Percentiles rank a stretch among this genome's conserved stretches.
phyloP scores from a whole-genome alignment of 2,113 vertebrate genomes.

The Oncorhynchus masou region DNA sequence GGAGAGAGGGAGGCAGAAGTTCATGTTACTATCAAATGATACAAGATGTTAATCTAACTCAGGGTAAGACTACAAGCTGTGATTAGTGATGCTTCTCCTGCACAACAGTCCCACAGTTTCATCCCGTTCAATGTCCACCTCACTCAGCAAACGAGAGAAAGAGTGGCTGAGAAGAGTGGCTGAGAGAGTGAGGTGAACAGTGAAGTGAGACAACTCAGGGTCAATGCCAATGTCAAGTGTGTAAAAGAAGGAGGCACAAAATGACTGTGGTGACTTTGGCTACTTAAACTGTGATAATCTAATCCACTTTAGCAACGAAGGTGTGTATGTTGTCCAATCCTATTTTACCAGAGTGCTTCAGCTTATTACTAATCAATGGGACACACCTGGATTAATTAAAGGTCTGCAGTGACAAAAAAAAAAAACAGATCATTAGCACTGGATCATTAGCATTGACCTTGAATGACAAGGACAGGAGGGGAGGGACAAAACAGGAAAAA shows the following conservation, averaged over 20 bases:
- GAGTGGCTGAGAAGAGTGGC: constrained; percentile 11
- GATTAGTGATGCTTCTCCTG: constrained; percentile 10
- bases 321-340: not conserved
- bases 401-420: not conserved
- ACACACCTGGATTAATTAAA: not conserved
- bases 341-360: not conserved
- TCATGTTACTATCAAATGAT: not conserved
- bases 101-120: constrained; percentile 23
- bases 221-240: constrained; percentile 42
- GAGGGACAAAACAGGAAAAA: not conserved
- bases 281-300: not conserved
- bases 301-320: not conserved
- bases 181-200: not conserved
- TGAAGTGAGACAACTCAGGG: constrained; percentile 11
- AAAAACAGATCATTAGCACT: no score
- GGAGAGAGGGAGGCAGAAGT: not conserved
- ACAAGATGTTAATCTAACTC: not conserved
- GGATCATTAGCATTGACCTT: constrained; percentile 40
- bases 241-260: not conserved
- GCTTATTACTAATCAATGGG: not conserved
- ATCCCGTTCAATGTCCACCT: constrained; percentile 35
- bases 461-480: not conserved
- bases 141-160: constrained; percentile 25
- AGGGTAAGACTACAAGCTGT: not conserved
- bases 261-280: not conserved